Evolutionary conservation across 1,140 invertebrate genomes (phyloP), one percentile per base, ranked within the genome.

Genomic region (Drosophila cardini): DNA sequence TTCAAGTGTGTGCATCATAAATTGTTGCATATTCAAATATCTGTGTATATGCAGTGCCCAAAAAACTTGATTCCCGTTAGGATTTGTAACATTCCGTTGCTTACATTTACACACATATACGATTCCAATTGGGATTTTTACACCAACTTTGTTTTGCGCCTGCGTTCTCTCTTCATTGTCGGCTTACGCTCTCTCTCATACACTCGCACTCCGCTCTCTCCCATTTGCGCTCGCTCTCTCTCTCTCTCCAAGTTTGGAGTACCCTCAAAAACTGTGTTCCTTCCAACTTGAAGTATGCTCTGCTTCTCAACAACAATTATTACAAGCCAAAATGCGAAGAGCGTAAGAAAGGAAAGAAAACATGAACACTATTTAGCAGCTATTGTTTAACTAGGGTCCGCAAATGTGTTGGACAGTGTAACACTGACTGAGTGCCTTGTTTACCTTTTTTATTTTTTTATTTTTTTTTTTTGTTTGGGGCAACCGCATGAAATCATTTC

Each of bases 21-120:
- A 89, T 89, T 89, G 85, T 84, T 89, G 84, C 85, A 90, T 73
- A 75, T 84, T 68, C 60, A 70, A 80, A 74, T 78, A 75, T 7
- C 52, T 72, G 48, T 78, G 73, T 68, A 52, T 50, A 16, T 55
- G 18, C 38, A 60, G 42, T 58, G 69, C 61, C 52, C 52, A 58
- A 42, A 67, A 65, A 58, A 48, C 34, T 53, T 10, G 32, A 46
- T 48, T 46, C 57, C 43, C 34, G 60, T 26, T 65, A 72, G 78
- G 67, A 62, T 76, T 76, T 60, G 10, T 58, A 52, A 48, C 77
- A 84, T 83, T 76, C 61, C 74, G 77, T 36, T 5, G 10, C 6
- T 38, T 55, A 11, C 40, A 15, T 68, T 83, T 72, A 26, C 21
- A 26, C 21, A 26, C 21, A 26, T 26, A 77, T 78, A 78, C 78